A percentile compares a stretch with the other conserved stretches of the same genome.
These are phyloP conservation scores for Chymomyza fuscimana DNA, from an alignment of 2,888 invertebrate genomes.

Conservation along the genomic window DNA sequence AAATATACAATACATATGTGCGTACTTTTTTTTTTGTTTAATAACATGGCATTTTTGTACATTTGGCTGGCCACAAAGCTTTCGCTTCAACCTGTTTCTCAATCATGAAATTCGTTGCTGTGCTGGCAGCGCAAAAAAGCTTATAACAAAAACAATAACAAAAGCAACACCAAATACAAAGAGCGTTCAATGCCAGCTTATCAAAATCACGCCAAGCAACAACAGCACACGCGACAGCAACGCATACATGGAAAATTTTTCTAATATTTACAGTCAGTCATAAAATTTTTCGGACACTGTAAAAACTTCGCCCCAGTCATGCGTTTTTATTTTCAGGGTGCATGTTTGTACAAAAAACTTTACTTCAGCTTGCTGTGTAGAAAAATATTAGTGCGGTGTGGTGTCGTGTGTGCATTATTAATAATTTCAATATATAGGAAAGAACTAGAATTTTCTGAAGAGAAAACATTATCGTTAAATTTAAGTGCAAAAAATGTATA, in stretches of 20 bases:
- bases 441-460: no score
- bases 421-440: no score
- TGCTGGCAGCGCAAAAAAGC: constrained; percentile 55
- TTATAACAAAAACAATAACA: constrained; percentile 47
- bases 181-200: constrained; percentile 45
- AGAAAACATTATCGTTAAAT: no score
- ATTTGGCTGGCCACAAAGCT: constrained; percentile 47
- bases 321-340: no score
- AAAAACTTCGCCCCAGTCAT: no score
- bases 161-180: constrained; percentile 14
- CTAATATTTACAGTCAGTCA: background rate
- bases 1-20: background rate
- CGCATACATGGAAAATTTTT: constrained; percentile 6
- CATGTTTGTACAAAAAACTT: no score
- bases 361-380: no score
- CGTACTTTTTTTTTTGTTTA: background rate
- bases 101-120: constrained; percentile 61
- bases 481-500: no score
- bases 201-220: constrained; percentile 36
- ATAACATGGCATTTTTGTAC: background rate
- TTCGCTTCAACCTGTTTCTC: constrained; percentile 65
- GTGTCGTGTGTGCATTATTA: no score
- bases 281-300: no score
- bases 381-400: no score
- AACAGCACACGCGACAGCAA: background rate